These are phyloP conservation scores for Subacronicta megacephala DNA, from an alignment of 2,888 invertebrate species.

Conservation along the genomic window DNA sequence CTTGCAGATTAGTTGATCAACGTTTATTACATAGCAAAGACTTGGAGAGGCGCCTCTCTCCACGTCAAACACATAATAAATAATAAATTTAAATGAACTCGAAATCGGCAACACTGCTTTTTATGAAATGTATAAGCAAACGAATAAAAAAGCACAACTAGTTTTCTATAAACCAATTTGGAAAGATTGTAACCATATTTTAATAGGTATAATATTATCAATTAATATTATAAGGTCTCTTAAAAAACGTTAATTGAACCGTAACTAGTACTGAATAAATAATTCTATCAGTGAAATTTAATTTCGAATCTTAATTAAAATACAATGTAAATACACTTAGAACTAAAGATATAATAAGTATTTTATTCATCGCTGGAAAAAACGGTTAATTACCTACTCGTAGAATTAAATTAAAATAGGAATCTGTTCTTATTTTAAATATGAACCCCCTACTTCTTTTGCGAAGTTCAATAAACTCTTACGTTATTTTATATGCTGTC, in stretches of 20 bases:
- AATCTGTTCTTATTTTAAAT: not conserved
- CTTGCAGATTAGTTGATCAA: no score
- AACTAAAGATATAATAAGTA: conserved; percentile 6
- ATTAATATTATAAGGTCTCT: not conserved
- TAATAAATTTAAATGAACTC: no score
- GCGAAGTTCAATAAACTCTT: not conserved
- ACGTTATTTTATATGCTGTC: no score
- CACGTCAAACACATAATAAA: no score
- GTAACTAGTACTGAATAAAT: conserved; percentile 10
- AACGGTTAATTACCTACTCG: no score
- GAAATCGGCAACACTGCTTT: no score
- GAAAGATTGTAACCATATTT: not conserved
- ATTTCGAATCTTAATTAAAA: conserved; percentile 32
- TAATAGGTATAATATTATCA: not conserved
- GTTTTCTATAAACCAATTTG: no score
- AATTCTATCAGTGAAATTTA: conserved; percentile 27
- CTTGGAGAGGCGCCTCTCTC: no score
- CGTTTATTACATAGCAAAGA: no score
- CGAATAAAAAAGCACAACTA: no score
- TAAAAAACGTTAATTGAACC: not conserved
- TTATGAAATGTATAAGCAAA: no score
- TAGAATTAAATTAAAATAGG: not conserved
- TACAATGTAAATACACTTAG: conserved; percentile 25
- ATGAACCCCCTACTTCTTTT: not conserved
- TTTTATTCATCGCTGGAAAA: not conserved